Evolutionary conservation across 1,140 invertebrate genomes (phyloP).

Genomic region (Oscheius sp.): DNA sequence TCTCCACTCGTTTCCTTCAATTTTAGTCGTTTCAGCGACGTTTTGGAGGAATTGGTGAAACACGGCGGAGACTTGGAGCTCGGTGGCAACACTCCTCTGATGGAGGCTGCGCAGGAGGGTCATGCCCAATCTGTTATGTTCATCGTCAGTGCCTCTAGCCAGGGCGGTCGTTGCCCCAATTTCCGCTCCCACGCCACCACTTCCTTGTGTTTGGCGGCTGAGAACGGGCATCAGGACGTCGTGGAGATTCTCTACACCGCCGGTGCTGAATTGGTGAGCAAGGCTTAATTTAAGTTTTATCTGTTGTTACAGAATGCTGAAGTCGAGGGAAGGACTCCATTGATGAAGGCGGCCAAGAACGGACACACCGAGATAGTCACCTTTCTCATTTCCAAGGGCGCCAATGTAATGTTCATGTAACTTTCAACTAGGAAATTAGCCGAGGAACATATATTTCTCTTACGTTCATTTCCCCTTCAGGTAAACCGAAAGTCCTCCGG

Average conservation of each 20-base stretch:
- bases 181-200: conserved; percentile 48
- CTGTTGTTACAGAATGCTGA: conserved; percentile 37
- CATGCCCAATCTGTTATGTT: conserved; percentile 45
- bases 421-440: too few relatives aligned
- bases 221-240: conserved; percentile 65
- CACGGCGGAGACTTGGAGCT: conserved; percentile 27
- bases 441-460: too few relatives aligned
- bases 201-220: conserved; percentile 65
- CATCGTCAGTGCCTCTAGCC: neutral
- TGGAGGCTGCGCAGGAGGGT: conserved; percentile 39
- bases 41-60: conserved; percentile 27
- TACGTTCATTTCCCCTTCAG: conserved; percentile 58
- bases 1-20: neutral
- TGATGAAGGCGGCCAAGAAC: conserved; percentile 66
- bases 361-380: conserved; percentile 65
- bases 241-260: conserved; percentile 61
- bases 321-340: conserved; percentile 64
- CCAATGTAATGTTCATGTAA: conserved; percentile 49
- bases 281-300: neutral
- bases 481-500: conserved; percentile 63
- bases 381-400: conserved; percentile 63
- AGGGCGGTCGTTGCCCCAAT: neutral
- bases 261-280: conserved; percentile 63
- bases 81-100: conserved; percentile 18
- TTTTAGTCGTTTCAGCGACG: conserved; percentile 35